Base-by-base conservation (phyloP, 2,888 invertebrate genomes). In the Scaeva pyrastri region DNA sequence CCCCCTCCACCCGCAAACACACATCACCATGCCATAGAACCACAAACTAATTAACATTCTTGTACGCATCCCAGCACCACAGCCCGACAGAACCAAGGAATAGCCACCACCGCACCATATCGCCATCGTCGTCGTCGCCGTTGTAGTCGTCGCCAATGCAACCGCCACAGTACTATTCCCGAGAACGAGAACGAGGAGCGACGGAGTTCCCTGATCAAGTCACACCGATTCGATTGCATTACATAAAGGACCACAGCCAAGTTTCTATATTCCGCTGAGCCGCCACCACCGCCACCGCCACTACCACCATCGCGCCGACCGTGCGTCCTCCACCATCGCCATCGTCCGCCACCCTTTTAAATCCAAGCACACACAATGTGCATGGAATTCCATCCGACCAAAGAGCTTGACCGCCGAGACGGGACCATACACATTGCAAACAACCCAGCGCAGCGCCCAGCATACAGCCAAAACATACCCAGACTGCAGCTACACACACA, bases 31-130 rank as follows among this genome's bases (percentile, higher is more conserved):
- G 31, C 76, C 55, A 62, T 71, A 73, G 52, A 74, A 76, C 81
- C 86, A 31, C 86, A 86, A 86, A 86, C 86, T 86, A 86, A 86
- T 86, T 86, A 86, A 86, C 86, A 86, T 86, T 86, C 86, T 86
- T 86, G 86, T 86, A 86, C 82, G 81, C 86, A 86, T 77, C 81
- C 62, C 73, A 81, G 70, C 64, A 58, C 52, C 81, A 86, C 52
- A 75, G 56, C 12, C 45, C 26, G 41, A 14, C 21, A 26, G 45
- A 26, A 45, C 43, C 48, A 77, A 76, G 76, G 56, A 80, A 60
- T 41, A 68, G 66, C 77, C 48, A 4, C 52, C n/a, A 52, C 23
- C 50, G 4, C n/a, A n/a, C n/a, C n/a, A n/a, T n/a, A n/a, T 21
- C 12, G 21, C 36, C 64, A 14, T 12, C 52, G n/a, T 36, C 4